These are phyloP conservation scores for Bruchidius siliquastri DNA, from an alignment of 2,888 invertebrate species.

Conservation along the genomic window DNA sequence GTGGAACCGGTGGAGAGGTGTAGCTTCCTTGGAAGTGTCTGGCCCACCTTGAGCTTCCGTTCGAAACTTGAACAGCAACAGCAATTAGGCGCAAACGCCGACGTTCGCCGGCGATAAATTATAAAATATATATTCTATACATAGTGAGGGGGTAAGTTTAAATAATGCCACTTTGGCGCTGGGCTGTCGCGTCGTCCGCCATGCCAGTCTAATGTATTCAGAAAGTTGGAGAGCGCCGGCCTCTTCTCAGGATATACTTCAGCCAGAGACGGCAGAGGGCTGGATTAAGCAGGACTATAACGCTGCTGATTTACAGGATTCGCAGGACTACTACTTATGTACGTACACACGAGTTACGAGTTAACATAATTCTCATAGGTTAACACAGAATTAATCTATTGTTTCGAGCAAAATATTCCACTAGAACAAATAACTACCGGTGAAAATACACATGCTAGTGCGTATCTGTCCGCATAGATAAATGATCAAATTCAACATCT, in stretches of 20 bases:
- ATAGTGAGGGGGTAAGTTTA: constrained; percentile 34
- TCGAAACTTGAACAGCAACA: background rate
- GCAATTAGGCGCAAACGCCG: constrained; percentile 43
- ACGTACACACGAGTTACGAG: background rate
- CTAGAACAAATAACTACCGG: no score
- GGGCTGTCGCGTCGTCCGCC: background rate
- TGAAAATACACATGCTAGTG: no score
- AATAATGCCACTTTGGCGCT: constrained; percentile 39
- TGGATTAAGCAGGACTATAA: background rate
- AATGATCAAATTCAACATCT: no score
- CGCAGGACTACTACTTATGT: background rate
- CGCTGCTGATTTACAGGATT: background rate
- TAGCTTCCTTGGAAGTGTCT: background rate
- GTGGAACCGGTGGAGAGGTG: background rate
- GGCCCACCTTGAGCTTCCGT: background rate
- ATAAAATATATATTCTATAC: constrained; percentile 38
- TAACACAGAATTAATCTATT: background rate
- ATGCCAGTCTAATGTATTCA: constrained; percentile 1
- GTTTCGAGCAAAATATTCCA: background rate
- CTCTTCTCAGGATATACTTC: background rate
- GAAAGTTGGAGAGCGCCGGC: background rate
- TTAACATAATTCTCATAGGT: background rate
- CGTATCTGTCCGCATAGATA: no score
- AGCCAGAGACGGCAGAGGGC: background rate
- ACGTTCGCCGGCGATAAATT: constrained; percentile 43